Percentiles rank a stretch among this genome's conserved stretches.
phyloP scores from a whole-genome alignment of 2,113 vertebrate genomes.

The Delphinapterus leucas region DNA sequence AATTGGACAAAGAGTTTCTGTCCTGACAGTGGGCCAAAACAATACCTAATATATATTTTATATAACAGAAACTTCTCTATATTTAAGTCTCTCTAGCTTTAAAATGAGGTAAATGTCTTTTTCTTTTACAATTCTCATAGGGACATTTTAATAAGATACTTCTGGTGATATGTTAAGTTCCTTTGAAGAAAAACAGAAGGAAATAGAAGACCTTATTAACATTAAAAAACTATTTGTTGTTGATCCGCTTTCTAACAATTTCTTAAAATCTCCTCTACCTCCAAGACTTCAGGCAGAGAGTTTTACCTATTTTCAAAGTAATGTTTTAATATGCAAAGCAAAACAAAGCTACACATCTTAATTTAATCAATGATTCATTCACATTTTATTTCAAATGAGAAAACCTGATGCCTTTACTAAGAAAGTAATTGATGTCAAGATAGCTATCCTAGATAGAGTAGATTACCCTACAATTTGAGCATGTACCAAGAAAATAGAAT shows the following conservation, averaged over 20 bases:
- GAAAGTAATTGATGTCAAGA: slow-evolving; percentile 37
- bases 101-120: slow-evolving; percentile 7
- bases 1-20: background rate
- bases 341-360: background rate
- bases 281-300: background rate
- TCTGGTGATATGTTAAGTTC: slow-evolving; percentile 12
- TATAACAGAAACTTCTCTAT: background rate
- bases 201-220: background rate
- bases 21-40: background rate
- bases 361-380: background rate
- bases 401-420: background rate
- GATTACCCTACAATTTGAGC: background rate
- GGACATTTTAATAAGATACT: slow-evolving; percentile 1
- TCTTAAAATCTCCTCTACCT: background rate
- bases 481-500: slow-evolving; percentile 31
- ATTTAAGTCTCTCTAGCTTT: background rate
- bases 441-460: background rate
- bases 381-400: slow-evolving; percentile 38
- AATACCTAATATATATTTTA: background rate
- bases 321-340: background rate
- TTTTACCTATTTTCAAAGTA: slow-evolving; percentile 3
- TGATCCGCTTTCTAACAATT: background rate
- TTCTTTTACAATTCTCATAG: background rate
- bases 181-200: slow-evolving; percentile 31
- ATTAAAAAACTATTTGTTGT: background rate